Evolutionary conservation across 2,113 vertebrate species (phyloP), one percentile per base, ranked within the genome.

Genomic region (Puntigrus tetrazona): DNA sequence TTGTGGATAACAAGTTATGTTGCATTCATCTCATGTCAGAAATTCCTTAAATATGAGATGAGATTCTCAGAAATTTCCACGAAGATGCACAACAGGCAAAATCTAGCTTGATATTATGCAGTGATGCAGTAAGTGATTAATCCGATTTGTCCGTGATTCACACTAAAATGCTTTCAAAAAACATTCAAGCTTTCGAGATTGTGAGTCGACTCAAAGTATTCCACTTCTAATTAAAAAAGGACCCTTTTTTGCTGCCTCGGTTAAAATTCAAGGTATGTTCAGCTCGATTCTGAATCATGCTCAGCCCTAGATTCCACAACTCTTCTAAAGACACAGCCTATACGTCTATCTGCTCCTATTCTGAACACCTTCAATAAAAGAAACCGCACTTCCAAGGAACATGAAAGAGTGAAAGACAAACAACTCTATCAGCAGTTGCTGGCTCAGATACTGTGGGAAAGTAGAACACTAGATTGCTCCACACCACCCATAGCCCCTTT

Each of bases 401-500:
- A 38, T 47, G 27, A 79, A 25, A 87, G 55, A 70, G 7, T 78
- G 36, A 78, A 61, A 41, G 7, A 25, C 34, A 52, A 45, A 52
- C n/a, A 74, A 38, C 74, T 82, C 47, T 70, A 34, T 55, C 36
- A 57, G 25, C 50, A 72, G 55, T 75, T n/a, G 36, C 52, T 69
- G 82, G 75, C 67, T 83, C 65, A 82, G 80, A 69, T 38, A 85
- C 47, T 22, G 82, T 83, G 81, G 85, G 81, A 86, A 85, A 77
- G 7, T 43, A 83, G 5, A 36, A 43, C 45, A 67, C 14, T 6
- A 80, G 45, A 69, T 38, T 50, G 27, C 22, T 81, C 75, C 50
- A 75, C 78, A 85, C 81, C 52, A 74, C 22, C 70, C 72, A 52
- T 57, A 59, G n/a, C 76, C 79, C 59, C 75, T 43, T 72, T 81